phyloP scores from a whole-genome alignment of 2,888 invertebrate species.

The Nasonia oneida region DNA sequence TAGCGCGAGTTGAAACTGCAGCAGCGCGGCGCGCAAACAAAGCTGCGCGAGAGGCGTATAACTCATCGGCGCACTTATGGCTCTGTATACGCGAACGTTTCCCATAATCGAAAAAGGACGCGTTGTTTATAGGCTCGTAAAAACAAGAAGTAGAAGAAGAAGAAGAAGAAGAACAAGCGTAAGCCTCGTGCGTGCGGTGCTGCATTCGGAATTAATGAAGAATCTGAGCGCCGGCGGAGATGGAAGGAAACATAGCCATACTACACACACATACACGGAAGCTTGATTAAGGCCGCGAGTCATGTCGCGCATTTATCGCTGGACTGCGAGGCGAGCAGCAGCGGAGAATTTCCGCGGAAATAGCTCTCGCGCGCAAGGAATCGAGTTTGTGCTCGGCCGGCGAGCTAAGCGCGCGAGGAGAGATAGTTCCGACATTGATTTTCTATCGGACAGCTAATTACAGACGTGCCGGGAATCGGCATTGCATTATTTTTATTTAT shows the following conservation, averaged over 20 bases:
- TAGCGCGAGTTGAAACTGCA: neutral
- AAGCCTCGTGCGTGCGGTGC: neutral
- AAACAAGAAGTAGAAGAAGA: constrained; percentile 8
- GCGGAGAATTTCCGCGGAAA: neutral
- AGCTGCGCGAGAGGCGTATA: neutral
- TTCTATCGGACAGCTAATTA: constrained; percentile 75
- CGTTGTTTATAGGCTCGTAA: constrained; percentile 52
- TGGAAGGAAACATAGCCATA: neutral
- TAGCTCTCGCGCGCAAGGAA: constrained; percentile 30
- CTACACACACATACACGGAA: neutral
- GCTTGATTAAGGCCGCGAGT: constrained; percentile 52
- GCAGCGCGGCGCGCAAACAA: neutral
- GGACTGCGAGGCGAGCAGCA: constrained; percentile 24
- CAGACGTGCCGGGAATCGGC: constrained; percentile 70
- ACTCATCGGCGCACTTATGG: neutral
- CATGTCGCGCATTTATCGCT: constrained; percentile 49
- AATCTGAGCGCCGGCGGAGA: neutral
- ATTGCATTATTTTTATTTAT: constrained; percentile 57
- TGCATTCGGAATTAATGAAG: constrained; percentile 1
- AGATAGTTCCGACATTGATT: constrained; percentile 67
- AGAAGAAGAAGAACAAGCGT: constrained; percentile 11
- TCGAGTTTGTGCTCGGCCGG: constrained; percentile 41
- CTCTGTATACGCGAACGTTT: constrained; percentile 49
- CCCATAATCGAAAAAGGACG: constrained; percentile 48
- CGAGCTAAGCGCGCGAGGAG: neutral